A percentile compares a stretch with the other conserved stretches of the same genome.
phyloP scores from a whole-genome alignment of 2,888 invertebrate genomes.

The Drosophila engyochracea region DNA sequence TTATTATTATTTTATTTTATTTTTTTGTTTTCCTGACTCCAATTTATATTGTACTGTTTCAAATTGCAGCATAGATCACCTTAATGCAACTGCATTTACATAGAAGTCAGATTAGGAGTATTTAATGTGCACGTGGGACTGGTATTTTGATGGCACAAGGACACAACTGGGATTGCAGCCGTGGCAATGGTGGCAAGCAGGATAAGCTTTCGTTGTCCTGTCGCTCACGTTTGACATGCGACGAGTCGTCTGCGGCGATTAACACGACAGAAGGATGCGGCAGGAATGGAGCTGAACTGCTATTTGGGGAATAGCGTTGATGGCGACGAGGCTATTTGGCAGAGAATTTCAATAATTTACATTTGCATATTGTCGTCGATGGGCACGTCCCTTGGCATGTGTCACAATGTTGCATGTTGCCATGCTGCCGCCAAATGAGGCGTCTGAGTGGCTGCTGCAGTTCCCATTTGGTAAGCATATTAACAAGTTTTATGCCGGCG shows the following conservation, averaged over 20 bases:
- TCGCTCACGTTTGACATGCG: conserved; percentile 59
- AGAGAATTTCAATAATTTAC: conserved; percentile 62
- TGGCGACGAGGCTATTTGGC: conserved; percentile 13
- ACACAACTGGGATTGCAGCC: conserved; percentile 20
- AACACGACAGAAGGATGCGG: conserved; percentile 35
- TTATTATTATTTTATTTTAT: neutral
- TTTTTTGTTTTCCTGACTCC: neutral
- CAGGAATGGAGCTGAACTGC: conserved; percentile 14
- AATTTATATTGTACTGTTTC: neutral
- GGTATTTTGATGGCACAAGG: conserved; percentile 27
- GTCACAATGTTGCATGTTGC: conserved; percentile 23
- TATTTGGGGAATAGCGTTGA: conserved; percentile 24
- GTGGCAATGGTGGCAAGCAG: conserved; percentile 37
- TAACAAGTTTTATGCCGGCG: conserved; percentile 62
- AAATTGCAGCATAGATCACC: neutral
- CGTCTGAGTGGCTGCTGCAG: conserved; percentile 38
- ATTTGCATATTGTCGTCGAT: conserved; percentile 69
- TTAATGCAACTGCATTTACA: conserved; percentile 39
- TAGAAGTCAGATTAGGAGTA: conserved; percentile 50
- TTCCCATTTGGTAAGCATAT: conserved; percentile 48
- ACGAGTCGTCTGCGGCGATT: conserved; percentile 65
- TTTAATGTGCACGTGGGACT: conserved; percentile 34
- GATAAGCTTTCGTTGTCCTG: conserved; percentile 40
- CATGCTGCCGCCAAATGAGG: conserved; percentile 34
- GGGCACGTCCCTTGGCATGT: conserved; percentile 36